Conservation (phyloP, 2,888 invertebrate species). For the Axea sp. region DNA sequence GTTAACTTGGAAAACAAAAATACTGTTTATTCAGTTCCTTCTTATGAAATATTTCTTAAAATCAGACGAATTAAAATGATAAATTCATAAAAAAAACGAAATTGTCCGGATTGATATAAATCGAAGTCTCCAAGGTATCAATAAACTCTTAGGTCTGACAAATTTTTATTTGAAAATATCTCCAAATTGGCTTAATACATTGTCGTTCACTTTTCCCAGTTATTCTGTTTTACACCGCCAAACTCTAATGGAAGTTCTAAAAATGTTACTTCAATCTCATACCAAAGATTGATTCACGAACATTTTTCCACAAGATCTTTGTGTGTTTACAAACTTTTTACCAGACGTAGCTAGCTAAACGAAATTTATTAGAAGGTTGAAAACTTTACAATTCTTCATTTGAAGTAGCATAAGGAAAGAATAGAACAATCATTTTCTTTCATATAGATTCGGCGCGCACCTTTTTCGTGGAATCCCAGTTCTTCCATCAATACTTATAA, state of each 20-base stretch:
- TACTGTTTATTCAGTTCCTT: too few relatives aligned
- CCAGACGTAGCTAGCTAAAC: constrained; percentile 40
- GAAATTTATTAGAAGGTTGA: constrained; percentile 54
- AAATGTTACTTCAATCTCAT: constrained; percentile 43
- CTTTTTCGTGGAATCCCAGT: constrained; percentile 3
- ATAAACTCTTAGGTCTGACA: too few relatives aligned
- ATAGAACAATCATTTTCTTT: constrained; percentile 56
- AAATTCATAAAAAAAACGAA: too few relatives aligned
- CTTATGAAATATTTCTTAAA: too few relatives aligned
- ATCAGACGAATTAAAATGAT: too few relatives aligned
- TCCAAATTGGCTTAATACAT: constrained; percentile 16
- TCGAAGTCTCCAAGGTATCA: too few relatives aligned
- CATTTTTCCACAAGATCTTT: constrained; percentile 42
- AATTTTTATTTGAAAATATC: constrained; percentile 6
- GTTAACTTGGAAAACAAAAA: too few relatives aligned
- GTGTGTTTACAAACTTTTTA: constrained; percentile 54
- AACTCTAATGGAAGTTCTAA: constrained; percentile 39
- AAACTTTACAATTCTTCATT: constrained; percentile 57
- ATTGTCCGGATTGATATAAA: too few relatives aligned
- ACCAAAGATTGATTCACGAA: constrained; percentile 51
- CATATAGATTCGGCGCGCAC: constrained; percentile 7
- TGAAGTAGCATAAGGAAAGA: constrained; percentile 53
- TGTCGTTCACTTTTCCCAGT: constrained; percentile 11
- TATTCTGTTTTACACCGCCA: constrained; percentile 24
- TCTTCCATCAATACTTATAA: constrained; percentile 51